These are phyloP conservation scores for Biston betularia DNA, from an alignment of 2,888 invertebrate genomes.

Conservation along the genomic window DNA sequence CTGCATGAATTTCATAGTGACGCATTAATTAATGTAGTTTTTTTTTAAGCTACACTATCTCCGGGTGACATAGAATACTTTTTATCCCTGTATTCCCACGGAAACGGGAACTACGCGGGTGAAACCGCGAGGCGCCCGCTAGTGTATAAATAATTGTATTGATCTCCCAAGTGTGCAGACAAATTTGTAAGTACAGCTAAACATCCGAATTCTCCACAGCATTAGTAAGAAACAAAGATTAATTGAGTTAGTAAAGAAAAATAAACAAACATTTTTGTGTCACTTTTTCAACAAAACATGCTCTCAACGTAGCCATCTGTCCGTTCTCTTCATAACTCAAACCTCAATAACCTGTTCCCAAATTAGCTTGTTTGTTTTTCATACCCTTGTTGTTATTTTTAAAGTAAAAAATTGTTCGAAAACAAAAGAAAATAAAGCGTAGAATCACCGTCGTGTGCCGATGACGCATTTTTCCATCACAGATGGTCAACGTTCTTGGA, in stretches of 20 bases:
- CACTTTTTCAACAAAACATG: slow-evolving; percentile 6
- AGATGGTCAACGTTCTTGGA: slow-evolving; percentile 48
- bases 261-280: not conserved
- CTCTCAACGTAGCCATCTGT: slow-evolving; percentile 14
- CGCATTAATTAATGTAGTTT: too few relatives aligned
- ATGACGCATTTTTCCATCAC: slow-evolving; percentile 44
- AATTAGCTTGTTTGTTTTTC: slow-evolving; percentile 32
- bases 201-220: not conserved
- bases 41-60: too few relatives aligned
- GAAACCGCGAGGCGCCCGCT: too few relatives aligned
- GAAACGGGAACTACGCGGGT: too few relatives aligned
- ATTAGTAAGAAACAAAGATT: not conserved
- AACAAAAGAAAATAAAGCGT: slow-evolving; percentile 30
- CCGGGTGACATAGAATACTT: too few relatives aligned
- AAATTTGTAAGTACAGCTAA: too few relatives aligned
- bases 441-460: slow-evolving; percentile 32
- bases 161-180: too few relatives aligned
- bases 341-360: slow-evolving; percentile 25
- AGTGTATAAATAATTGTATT: too few relatives aligned
- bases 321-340: slow-evolving; percentile 11
- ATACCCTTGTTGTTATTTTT: slow-evolving; percentile 18
- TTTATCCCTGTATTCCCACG: too few relatives aligned
- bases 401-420: slow-evolving; percentile 21
- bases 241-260: not conserved
- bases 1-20: too few relatives aligned